Percentiles rank a stretch among this genome's conserved stretches.
Conservation (phyloP, 2,797 vertebrate species). For the Eulemur albifrons region DNA sequence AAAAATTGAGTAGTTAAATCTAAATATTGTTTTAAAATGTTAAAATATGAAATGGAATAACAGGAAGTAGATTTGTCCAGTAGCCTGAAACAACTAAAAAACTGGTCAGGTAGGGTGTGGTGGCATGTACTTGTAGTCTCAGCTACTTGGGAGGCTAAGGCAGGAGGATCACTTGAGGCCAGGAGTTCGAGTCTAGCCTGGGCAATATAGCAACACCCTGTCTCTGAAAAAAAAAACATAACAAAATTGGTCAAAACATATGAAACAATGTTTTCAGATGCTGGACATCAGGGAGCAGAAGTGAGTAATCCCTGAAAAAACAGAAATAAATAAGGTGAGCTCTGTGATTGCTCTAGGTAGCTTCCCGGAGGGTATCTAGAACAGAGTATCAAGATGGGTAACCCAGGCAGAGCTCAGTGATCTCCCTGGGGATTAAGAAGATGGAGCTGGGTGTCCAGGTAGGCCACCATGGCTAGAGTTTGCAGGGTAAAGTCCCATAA, state of each 20-base stretch:
- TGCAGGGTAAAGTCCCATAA: not conserved
- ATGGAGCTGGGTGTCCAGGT: too few relatives aligned
- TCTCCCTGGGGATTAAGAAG: not conserved
- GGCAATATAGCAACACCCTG: not conserved
- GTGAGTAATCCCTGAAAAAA: not conserved
- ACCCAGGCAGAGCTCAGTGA: not conserved
- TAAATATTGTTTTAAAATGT: not conserved
- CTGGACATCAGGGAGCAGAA: not conserved
- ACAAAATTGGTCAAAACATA: not conserved
- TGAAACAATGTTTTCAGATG: not conserved
- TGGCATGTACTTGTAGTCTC: not conserved
- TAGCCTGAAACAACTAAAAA: not conserved
- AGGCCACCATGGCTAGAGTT: not conserved
- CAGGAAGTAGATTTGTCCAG: not conserved
- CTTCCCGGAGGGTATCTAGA: not conserved
- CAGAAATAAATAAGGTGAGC: not conserved
- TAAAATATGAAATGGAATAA: not conserved
- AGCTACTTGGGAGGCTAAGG: not conserved
- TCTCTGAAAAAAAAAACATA: not conserved
- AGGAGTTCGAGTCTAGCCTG: not conserved
- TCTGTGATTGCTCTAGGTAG: not conserved
- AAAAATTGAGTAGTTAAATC: constrained; percentile 11
- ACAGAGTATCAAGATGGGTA: not conserved
- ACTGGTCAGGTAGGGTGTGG: not conserved
- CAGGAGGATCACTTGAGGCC: not conserved